Evolutionary conservation across 35 echinoderm and acorn worm species (phyloP).

Genomic region (Amphiura filiformis): DNA sequence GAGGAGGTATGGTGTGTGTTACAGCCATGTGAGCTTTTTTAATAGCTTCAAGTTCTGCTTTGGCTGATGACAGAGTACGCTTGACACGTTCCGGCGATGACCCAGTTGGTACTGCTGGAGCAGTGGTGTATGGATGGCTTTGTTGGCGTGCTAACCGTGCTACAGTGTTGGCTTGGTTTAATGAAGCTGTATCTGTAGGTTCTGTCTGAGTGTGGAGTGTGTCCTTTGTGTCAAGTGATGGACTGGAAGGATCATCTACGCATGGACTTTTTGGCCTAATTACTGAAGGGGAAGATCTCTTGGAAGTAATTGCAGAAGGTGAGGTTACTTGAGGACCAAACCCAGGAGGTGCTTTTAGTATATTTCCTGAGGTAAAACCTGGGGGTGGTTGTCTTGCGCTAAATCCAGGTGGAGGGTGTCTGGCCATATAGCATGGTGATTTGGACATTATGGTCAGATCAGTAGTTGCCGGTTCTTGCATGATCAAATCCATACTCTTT

Average conservation of each 20-base stretch:
- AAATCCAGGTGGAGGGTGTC: neutral
- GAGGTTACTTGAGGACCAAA: neutral
- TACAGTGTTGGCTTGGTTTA: neutral
- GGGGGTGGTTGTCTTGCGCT: neutral
- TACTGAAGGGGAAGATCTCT: too few species aligned
- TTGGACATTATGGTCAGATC: too few species aligned
- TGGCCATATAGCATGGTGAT: neutral
- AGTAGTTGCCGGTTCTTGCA: too few species aligned
- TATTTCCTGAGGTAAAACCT: neutral
- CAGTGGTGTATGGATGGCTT: neutral
- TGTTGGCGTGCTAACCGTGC: neutral
- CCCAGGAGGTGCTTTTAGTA: neutral
- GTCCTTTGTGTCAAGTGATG: too few species aligned
- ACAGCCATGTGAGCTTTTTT: neutral
- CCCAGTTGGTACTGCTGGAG: neutral
- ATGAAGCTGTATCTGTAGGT: too few species aligned
- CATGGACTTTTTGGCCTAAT: too few species aligned
- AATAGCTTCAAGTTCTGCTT: neutral
- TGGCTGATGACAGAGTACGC: neutral
- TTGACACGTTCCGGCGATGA: neutral
- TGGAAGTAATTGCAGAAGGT: too few species aligned
- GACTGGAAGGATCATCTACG: too few species aligned
- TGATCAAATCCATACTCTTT: too few species aligned
- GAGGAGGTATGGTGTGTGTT: neutral
- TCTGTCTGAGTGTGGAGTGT: too few species aligned